Evolutionary conservation across 1,140 invertebrate species (phyloP), one percentile per base, ranked within the genome.

Genomic region (Zeugodacus cucurbitae): DNA sequence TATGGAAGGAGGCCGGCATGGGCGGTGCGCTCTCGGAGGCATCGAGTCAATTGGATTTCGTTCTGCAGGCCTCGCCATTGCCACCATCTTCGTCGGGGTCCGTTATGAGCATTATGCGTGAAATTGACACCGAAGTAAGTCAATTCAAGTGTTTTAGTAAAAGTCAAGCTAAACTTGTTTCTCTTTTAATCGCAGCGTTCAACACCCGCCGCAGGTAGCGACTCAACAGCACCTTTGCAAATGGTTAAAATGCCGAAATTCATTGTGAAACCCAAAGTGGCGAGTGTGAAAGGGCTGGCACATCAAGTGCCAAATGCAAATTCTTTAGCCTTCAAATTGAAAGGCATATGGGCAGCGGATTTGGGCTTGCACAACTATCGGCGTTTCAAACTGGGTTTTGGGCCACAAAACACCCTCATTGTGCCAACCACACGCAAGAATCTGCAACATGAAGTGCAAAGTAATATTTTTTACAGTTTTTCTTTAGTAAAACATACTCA

Each of bases 311-410:
- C 94, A 1, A 89, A 95, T 4, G 88, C 90, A 7, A 90, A 94
- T 11, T 95, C 95, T 1, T 90, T 94, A 29, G 89, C 93, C 90
- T 93, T 94, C 85, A 93, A 94, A 0, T 90, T 95, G 10, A 91
- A 93, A n/a, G 94, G 94, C 2, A 93, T 94, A 2, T 94, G 95
- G 89, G 92, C 96, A 7, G 95, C 95, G 5, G 97, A 98, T 92
- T 91, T 96, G 88, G 95, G 94, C 0, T 92, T 96, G 20, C 94
- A 94, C 93, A 96, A 95, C 94, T 96, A 96, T 1, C 94, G 96
- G 4, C 95, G 95, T 87, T 96, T 96, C 88, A 95, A 96, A 90
- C 95, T 96, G 0, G 96, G 96, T 1, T 98, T 97, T 96, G 96
- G 96, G 0, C 95, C 95, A 1, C 94, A 94, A n/a, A 95, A 96